Evolutionary conservation across 2,113 vertebrate species (phyloP).

Genomic region (Leptobrachium ailaonicum): DNA sequence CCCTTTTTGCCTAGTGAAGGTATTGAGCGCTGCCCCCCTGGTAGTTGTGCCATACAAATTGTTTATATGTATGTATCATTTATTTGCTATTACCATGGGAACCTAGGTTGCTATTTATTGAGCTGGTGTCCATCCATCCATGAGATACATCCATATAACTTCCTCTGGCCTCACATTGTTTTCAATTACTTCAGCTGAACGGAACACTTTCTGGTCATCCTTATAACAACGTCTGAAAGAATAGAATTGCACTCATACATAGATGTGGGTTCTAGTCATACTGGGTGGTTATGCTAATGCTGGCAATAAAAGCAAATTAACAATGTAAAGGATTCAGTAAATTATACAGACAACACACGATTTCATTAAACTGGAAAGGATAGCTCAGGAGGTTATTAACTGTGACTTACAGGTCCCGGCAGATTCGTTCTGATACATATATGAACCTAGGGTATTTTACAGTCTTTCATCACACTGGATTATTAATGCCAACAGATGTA

Average conservation of each 20-base stretch:
- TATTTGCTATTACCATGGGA: not conserved
- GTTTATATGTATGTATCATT: too few relatives aligned
- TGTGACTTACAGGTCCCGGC: too few relatives aligned
- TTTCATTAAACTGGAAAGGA: not conserved
- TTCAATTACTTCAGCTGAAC: conserved; percentile 21
- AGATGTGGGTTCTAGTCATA: conserved; percentile 17
- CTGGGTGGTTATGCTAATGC: conserved; percentile 26
- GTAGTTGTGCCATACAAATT: too few relatives aligned
- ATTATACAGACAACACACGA: not conserved
- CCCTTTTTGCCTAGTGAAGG: too few relatives aligned
- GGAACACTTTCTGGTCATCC: conserved; percentile 16
- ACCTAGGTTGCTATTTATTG: not conserved
- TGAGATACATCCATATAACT: conserved; percentile 24
- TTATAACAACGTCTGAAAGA: not conserved
- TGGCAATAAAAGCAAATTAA: conserved; percentile 31
- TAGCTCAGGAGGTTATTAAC: too few relatives aligned
- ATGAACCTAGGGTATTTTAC: too few relatives aligned
- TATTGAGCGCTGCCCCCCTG: too few relatives aligned
- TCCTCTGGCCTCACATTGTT: conserved; percentile 10
- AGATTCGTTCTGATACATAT: too few relatives aligned
- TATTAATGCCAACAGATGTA: too few relatives aligned
- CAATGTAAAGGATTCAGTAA: conserved; percentile 9
- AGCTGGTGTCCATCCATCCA: not conserved
- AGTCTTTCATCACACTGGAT: too few relatives aligned
- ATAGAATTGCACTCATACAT: conserved; percentile 4